phyloP scores from a whole-genome alignment of 2,113 vertebrate species.

The Emydocephalus ijimae region DNA sequence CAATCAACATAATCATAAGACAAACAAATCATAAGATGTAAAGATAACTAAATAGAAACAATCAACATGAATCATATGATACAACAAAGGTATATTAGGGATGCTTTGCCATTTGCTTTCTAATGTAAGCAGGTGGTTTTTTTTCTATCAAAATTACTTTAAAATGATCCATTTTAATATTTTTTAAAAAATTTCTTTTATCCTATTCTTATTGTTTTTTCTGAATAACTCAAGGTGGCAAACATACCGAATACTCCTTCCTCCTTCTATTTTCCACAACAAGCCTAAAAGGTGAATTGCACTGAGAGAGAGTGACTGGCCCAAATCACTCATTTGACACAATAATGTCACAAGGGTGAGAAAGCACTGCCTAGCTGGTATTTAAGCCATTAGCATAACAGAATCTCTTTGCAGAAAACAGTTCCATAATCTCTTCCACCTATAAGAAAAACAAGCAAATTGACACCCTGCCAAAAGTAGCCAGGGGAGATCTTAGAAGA shows the following conservation, averaged over 20 bases:
- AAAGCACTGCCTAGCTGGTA: slow-evolving; percentile 36
- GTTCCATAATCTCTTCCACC: slow-evolving; percentile 66
- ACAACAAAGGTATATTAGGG: neutral
- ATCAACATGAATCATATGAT: too few species aligned
- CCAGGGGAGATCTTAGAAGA: slow-evolving; percentile 75
- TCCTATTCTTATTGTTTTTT: neutral
- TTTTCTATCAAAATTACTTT: slow-evolving; percentile 11
- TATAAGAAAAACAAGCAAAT: slow-evolving; percentile 76
- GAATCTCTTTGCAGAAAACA: slow-evolving; percentile 63
- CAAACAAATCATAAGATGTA: too few species aligned
- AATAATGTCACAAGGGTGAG: neutral
- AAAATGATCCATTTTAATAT: slow-evolving; percentile 28
- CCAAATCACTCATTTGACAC: neutral
- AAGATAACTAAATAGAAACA: too few species aligned
- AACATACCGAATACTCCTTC: neutral
- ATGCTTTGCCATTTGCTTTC: neutral
- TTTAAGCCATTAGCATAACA: slow-evolving; percentile 44
- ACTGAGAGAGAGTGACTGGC: neutral
- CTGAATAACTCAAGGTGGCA: neutral
- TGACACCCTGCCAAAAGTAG: slow-evolving; percentile 76
- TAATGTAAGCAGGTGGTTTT: neutral
- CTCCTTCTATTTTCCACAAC: neutral
- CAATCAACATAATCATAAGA: too few species aligned
- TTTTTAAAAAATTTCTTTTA: neutral
- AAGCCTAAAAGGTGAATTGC: neutral